Evolutionary conservation across 1,140 invertebrate species (phyloP).

Genomic region (Papilio xuthus): DNA sequence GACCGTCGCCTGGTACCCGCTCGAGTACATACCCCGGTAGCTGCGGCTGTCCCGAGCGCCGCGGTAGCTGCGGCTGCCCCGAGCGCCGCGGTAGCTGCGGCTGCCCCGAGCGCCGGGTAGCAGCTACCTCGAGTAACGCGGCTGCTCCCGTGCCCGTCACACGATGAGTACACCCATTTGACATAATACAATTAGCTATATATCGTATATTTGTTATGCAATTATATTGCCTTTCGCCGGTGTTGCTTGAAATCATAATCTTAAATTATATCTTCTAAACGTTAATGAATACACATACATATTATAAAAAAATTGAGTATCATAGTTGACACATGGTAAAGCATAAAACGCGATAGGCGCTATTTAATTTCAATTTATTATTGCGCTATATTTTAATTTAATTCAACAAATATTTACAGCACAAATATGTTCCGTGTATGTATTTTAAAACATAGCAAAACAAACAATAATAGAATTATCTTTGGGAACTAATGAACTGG

Average conservation of each 20-base stretch:
- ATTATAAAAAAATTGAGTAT: neutral
- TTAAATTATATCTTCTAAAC: too few relatives aligned
- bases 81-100: constrained; percentile 64
- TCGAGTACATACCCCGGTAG: constrained; percentile 83
- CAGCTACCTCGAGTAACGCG: constrained; percentile 71
- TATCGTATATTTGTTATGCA: neutral
- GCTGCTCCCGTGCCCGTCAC: constrained; percentile 55
- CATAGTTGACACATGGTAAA: neutral
- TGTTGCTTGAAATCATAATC: too few relatives aligned
- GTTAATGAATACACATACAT: too few relatives aligned
- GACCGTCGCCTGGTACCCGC: constrained; percentile 89
- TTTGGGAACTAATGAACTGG: neutral
- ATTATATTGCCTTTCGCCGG: neutral
- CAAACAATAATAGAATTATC: neutral
- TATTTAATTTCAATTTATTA: too few relatives aligned
- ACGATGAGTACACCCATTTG: constrained; percentile 4
- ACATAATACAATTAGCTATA: neutral
- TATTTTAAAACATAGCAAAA: neutral
- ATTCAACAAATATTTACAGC: neutral
- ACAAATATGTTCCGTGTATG: neutral
- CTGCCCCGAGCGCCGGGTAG: constrained; percentile 63
- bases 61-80: constrained; percentile 73
- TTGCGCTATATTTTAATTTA: too few relatives aligned
- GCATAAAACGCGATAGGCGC: neutral
- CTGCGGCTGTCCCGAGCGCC: constrained; percentile 68